phyloP scores from a whole-genome alignment of 2,113 vertebrate species.

The Salvelinus alpinus region DNA sequence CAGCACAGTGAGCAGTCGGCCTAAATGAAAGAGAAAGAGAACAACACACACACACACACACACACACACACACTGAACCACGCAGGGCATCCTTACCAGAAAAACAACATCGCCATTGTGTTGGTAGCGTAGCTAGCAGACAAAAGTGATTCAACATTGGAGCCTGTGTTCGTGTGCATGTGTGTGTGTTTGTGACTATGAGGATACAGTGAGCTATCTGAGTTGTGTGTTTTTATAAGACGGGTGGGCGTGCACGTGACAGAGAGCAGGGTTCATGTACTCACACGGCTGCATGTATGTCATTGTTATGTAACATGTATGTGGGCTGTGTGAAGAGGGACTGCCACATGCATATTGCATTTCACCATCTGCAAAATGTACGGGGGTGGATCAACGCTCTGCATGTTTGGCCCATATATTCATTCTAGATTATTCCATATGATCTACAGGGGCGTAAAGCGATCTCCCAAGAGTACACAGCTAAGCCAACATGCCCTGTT shows the following conservation, averaged over 20 bases:
- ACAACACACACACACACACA: neutral
- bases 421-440: slow-evolving; percentile 19
- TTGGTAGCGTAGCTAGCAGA: slow-evolving; percentile 21
- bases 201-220: neutral
- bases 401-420: slow-evolving; percentile 25
- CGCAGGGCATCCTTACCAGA: slow-evolving; percentile 35
- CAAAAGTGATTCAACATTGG: slow-evolving; percentile 41
- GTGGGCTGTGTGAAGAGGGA: slow-evolving; percentile 26
- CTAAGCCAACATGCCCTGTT: slow-evolving; percentile 11
- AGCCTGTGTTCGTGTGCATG: slow-evolving; percentile 9
- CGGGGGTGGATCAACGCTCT: slow-evolving; percentile 22
- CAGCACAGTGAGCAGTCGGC: neutral
- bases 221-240: neutral
- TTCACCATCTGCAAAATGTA: neutral
- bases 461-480: neutral
- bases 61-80: slow-evolving; percentile 27
- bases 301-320: slow-evolving; percentile 23
- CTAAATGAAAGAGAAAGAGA: slow-evolving; percentile 18
- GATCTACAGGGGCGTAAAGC: neutral
- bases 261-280: neutral
- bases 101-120: slow-evolving; percentile 35
- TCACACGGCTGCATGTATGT: neutral
- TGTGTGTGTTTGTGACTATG: neutral
- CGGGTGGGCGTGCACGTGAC: neutral
- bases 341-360: slow-evolving; percentile 36